A percentile compares a stretch with the other conserved stretches of the same genome.
Evolutionary conservation across 2,113 vertebrate genomes (phyloP).

Genomic region (Brienomyrus brachyistius): DNA sequence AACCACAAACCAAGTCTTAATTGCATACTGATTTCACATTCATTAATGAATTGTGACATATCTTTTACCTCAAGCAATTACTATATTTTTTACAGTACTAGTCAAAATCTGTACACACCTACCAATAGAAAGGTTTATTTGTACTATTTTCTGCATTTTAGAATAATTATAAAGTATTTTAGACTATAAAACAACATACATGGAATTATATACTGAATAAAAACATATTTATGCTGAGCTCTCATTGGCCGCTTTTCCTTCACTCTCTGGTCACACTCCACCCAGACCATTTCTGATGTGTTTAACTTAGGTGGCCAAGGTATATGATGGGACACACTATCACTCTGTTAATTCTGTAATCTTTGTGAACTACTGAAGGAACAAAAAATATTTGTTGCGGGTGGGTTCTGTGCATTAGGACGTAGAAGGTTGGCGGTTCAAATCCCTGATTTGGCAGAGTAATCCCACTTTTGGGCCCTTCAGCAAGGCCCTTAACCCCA

Average conservation of each 20-base stretch:
- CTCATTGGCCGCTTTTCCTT: neutral
- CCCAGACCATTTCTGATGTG: neutral
- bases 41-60: too few relatives aligned
- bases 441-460: neutral
- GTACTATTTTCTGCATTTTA: neutral
- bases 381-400: neutral
- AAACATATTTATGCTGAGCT: neutral
- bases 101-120: neutral
- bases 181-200: neutral
- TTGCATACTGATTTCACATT: neutral
- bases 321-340: neutral
- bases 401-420: neutral
- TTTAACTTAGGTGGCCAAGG: neutral
- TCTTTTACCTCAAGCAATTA: neutral
- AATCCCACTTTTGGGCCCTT: neutral
- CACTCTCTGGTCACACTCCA: neutral
- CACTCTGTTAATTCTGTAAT: neutral
- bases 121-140: neutral
- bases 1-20: neutral
- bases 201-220: neutral
- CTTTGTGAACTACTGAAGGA: neutral
- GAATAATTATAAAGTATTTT: neutral
- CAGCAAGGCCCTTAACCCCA: neutral
- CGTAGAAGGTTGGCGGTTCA: neutral
- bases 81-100: neutral